Base-by-base conservation (phyloP, 2,888 invertebrate genomes). In the Rhagium mordax region DNA sequence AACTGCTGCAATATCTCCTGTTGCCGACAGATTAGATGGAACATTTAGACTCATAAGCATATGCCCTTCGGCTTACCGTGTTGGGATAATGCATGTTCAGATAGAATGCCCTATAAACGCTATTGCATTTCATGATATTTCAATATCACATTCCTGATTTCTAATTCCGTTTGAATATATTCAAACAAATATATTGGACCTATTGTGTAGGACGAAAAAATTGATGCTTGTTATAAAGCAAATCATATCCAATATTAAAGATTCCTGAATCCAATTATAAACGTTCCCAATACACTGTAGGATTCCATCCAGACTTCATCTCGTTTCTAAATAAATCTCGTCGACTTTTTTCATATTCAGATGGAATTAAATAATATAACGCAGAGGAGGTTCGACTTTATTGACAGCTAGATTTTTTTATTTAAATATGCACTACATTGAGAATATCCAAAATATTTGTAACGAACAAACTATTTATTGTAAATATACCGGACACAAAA, bases 1-100 rank as follows among this genome's bases (percentile, higher is more conserved):
- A 86, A 85, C 85, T 82, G 84, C 81, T 81, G 84, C 82, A 83
- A 86, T 86, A 85, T 85, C 84, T 85, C 80, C 82, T 82, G 83
- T 81, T 79, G 81, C 75, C 79, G 84, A 84, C 85, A 85, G 84
- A 83, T 83, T 78, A 75, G 79, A 80, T 79, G 80, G 81, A 81
- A 78, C 81, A 76, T 82, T 83, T 78, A 80, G 79, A 81, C 77
- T 81, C 80, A 78, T 81, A 81, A 81, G 81, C 82, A 82, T 81
- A 81, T 79, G 79, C 78, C 80, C 75, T 78, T 59, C 60, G 69
- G 74, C 78, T 70, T 75, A 74, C 72, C 73, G 78, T 53, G 74
- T 60, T 62, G 74, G 71, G 55, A 49, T 69, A 62, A 72, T 72
- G 67, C 70, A 55, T 49, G 71, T 72, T 73, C 49, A 18, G 27